Evolutionary conservation across 2,888 invertebrate genomes (phyloP).

Genomic region (Criorhina ranunculi): DNA sequence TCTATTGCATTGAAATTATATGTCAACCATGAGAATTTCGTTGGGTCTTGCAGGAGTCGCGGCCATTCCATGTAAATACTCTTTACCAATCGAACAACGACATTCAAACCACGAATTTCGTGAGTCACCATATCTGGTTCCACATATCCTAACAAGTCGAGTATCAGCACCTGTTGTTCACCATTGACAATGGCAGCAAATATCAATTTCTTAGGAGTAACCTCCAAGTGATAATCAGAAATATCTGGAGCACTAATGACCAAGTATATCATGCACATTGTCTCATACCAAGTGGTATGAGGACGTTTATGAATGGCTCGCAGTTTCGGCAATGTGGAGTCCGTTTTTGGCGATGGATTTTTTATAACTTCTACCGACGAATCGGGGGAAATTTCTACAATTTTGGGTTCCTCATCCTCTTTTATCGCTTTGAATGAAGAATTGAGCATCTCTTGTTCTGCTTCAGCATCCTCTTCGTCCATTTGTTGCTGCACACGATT

Average conservation of each 20-base stretch:
- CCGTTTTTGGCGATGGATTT: not conserved
- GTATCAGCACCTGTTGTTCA: constrained; percentile 74
- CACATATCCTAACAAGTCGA: constrained; percentile 78
- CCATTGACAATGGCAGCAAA: constrained; percentile 75
- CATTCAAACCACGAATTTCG: constrained; percentile 80
- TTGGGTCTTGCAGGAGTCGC: constrained; percentile 77
- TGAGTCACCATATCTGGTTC: constrained; percentile 78
- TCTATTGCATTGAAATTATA: constrained; percentile 78
- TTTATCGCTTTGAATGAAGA: constrained; percentile 7
- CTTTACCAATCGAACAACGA: constrained; percentile 79
- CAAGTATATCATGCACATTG: constrained; percentile 79
- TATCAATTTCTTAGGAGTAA: constrained; percentile 73
- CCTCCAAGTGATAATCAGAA: constrained; percentile 78
- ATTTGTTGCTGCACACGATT: constrained; percentile 38
- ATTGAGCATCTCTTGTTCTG: constrained; percentile 4
- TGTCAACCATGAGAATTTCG: constrained; percentile 78
- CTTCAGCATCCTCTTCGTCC: constrained; percentile 49
- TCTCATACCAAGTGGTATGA: constrained; percentile 79
- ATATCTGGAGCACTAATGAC: constrained; percentile 79
- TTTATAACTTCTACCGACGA: not conserved
- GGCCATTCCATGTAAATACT: constrained; percentile 78
- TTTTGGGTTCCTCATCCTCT: constrained; percentile 46
- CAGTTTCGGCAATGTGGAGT: constrained; percentile 68
- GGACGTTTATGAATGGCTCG: constrained; percentile 78
- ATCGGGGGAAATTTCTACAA: constrained; percentile 44